Conservation (phyloP, 2,113 vertebrate species). For the Grus americana region DNA sequence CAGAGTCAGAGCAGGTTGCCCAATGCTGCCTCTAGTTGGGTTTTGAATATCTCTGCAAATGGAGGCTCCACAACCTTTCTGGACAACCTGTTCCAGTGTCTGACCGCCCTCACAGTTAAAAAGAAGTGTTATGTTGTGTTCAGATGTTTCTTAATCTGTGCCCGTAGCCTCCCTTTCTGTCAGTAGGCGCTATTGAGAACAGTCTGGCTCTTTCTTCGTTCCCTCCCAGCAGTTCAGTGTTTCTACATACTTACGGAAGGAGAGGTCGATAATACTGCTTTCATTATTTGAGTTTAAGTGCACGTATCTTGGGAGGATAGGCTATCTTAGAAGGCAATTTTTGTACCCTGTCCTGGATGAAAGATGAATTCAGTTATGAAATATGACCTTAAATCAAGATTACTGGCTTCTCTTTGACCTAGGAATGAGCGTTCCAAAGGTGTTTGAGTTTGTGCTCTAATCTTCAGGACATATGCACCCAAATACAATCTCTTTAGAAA, state of each 20-base stretch:
- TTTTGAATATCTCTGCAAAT: not conserved
- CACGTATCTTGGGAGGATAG: not conserved
- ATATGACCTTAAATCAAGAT: fast-evolving
- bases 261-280: not conserved
- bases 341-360: not conserved
- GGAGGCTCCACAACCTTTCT: not conserved
- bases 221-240: not conserved
- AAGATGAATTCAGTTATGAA: not conserved
- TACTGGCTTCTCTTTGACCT: not conserved
- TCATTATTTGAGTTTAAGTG: not conserved
- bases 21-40: not conserved
- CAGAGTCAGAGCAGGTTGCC: not conserved
- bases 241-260: not conserved
- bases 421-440: not conserved
- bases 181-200: not conserved
- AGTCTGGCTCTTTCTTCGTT: not conserved
- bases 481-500: not conserved
- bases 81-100: not conserved
- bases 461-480: not conserved
- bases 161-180: not conserved
- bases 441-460: not conserved
- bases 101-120: not conserved
- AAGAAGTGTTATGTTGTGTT: not conserved
- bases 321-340: not conserved
- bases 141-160: not conserved